Conservation (phyloP, 30 jellyfish, hydroid and myxozoan species). For the Calvadosia cruxmelitensis region DNA sequence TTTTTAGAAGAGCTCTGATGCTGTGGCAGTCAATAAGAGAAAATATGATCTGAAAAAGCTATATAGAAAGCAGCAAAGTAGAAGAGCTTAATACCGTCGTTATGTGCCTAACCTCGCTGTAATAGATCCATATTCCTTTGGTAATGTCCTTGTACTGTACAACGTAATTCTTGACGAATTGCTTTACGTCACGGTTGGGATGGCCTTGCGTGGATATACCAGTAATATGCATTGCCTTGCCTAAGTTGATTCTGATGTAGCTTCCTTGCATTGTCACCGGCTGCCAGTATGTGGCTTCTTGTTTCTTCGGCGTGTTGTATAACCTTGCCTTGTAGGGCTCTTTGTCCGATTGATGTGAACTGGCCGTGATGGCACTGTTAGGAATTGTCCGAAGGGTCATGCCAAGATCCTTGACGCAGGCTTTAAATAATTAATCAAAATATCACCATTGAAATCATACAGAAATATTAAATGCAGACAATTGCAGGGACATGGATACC, state of each 20-base stretch:
- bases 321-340: conserved; percentile 52
- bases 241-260: conserved; percentile 10
- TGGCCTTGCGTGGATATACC: conserved; percentile 95
- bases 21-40: too few species aligned
- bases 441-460: too few species aligned
- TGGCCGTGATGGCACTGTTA: conserved; percentile 37
- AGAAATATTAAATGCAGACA: too few species aligned
- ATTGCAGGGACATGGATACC: too few species aligned
- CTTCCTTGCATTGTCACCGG: neutral
- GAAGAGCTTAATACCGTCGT: too few species aligned
- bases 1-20: too few species aligned
- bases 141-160: conserved; percentile 21
- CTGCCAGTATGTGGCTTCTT: too few species aligned
- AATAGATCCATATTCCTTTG: conserved; percentile 15
- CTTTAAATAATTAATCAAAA: too few species aligned
- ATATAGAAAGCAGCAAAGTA: too few species aligned
- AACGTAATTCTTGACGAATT: conserved; percentile 40
- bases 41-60: too few species aligned
- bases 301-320: conserved; percentile 23
- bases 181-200: conserved; percentile 15
- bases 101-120: conserved; percentile 1
- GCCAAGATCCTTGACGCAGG: conserved; percentile 78
- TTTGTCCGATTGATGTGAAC: conserved; percentile 28
- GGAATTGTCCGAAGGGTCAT: conserved; percentile 38
- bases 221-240: conserved; percentile 33